Conservation (phyloP, 2,797 vertebrate genomes). For the Ptychobarbus kaznakovi region DNA sequence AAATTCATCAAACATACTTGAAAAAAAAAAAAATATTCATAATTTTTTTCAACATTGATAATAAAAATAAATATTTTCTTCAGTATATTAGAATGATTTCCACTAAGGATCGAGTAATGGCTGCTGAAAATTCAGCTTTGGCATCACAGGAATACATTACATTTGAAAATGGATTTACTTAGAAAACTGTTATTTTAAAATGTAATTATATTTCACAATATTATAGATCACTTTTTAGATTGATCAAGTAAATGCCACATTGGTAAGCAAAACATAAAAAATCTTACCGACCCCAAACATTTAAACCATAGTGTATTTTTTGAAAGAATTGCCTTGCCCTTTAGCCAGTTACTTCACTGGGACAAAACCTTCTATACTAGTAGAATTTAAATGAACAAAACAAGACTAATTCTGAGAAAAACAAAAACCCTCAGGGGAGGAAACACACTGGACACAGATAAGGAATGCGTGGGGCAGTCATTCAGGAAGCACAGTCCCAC, state of each 20-base stretch:
- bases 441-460: slow-evolving; percentile 56
- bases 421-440: slow-evolving; percentile 50
- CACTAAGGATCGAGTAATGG: too few relatives aligned
- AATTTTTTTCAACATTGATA: too few relatives aligned
- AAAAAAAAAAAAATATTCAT: too few relatives aligned
- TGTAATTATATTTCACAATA: not conserved
- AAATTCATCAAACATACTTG: too few relatives aligned
- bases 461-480: slow-evolving; percentile 32
- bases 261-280: not conserved
- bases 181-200: not conserved
- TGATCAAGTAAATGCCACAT: not conserved
- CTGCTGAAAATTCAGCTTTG: too few relatives aligned
- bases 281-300: not conserved
- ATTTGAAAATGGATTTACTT: not conserved
- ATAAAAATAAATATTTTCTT: too few relatives aligned
- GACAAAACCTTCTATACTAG: not conserved
- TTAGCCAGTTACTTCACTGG: not conserved
- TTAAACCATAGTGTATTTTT: not conserved
- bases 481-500: slow-evolving; percentile 55
- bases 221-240: not conserved
- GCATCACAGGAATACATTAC: not conserved
- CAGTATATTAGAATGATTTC: too few relatives aligned
- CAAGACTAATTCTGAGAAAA: slow-evolving; percentile 50
- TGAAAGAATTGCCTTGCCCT: not conserved
- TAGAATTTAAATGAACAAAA: slow-evolving; percentile 34